phyloP scores from a whole-genome alignment of 2,888 invertebrate genomes.

The Rotaria macrura region DNA sequence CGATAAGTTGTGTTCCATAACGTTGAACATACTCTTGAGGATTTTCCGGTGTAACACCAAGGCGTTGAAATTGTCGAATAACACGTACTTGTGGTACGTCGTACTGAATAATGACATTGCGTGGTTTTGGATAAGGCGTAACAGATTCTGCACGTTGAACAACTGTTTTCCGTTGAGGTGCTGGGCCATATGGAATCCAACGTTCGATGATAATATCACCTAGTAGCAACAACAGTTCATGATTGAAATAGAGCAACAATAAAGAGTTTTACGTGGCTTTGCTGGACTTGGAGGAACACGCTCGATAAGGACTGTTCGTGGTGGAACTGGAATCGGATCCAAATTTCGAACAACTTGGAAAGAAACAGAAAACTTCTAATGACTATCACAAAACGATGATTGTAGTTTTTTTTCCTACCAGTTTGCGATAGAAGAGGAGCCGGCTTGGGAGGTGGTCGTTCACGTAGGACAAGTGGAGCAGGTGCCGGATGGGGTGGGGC shows the following conservation, averaged over 20 bases:
- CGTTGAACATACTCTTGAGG: conserved; percentile 25
- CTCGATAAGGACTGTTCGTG: neutral
- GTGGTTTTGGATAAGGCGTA: neutral
- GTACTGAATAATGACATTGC: conserved; percentile 27
- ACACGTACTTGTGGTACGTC: conserved; percentile 28
- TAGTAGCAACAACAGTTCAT: neutral
- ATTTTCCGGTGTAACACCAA: conserved; percentile 25
- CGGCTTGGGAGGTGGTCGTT: neutral
- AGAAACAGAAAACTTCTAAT: neutral
- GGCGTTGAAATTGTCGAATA: conserved; percentile 23
- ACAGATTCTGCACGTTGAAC: conserved; percentile 14
- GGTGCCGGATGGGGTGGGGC: neutral
- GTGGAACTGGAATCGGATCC: neutral
- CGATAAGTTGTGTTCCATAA: neutral
- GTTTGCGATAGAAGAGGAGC: neutral
- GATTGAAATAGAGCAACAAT: no score
- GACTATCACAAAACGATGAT: no score
- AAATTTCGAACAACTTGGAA: neutral
- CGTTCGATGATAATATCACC: conserved; percentile 25
- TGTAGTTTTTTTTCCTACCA: neutral
- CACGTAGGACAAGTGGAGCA: neutral
- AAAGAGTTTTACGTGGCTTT: neutral
- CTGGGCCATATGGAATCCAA: conserved; percentile 27
- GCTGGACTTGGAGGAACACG: neutral
- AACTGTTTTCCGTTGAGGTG: conserved; percentile 15